Conservation (phyloP, 2,888 invertebrate genomes). For the Melanotus villosus region DNA sequence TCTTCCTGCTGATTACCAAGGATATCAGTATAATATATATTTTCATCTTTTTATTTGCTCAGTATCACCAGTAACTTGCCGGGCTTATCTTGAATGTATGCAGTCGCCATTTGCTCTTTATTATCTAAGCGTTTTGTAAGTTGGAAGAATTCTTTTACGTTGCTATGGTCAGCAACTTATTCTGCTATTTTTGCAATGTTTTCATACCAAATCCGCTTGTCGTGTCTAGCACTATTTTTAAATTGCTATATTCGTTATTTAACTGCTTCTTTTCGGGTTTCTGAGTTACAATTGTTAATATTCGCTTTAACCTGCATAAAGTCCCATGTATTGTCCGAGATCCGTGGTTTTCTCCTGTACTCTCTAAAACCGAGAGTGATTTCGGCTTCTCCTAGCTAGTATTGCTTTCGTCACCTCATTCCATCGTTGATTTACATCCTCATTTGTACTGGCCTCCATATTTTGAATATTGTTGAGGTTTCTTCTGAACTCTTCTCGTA, state of each 20-base stretch:
- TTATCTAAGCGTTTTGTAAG: slow-evolving; percentile 1
- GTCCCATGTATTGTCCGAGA: background rate
- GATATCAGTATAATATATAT: too few relatives aligned
- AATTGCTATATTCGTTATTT: background rate
- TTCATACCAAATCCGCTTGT: background rate
- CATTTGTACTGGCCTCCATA: too few relatives aligned
- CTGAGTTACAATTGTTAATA: background rate
- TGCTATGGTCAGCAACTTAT: background rate
- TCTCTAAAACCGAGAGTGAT: too few relatives aligned
- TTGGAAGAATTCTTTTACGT: background rate
- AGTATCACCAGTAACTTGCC: background rate
- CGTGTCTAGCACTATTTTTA: background rate
- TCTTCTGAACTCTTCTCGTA: too few relatives aligned
- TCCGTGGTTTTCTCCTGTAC: background rate
- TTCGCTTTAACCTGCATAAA: background rate
- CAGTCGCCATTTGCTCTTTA: background rate
- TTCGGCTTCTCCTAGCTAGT: too few relatives aligned
- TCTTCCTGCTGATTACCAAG: too few relatives aligned
- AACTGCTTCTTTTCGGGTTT: background rate
- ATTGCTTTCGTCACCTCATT: too few relatives aligned
- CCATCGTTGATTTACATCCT: too few relatives aligned
- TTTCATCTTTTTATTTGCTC: too few relatives aligned
- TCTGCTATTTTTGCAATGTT: background rate
- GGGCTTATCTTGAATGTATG: background rate
- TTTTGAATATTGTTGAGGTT: too few relatives aligned